Evolutionary conservation across 1,140 invertebrate species (phyloP).

Genomic region (Macrocentrus cingulum): DNA sequence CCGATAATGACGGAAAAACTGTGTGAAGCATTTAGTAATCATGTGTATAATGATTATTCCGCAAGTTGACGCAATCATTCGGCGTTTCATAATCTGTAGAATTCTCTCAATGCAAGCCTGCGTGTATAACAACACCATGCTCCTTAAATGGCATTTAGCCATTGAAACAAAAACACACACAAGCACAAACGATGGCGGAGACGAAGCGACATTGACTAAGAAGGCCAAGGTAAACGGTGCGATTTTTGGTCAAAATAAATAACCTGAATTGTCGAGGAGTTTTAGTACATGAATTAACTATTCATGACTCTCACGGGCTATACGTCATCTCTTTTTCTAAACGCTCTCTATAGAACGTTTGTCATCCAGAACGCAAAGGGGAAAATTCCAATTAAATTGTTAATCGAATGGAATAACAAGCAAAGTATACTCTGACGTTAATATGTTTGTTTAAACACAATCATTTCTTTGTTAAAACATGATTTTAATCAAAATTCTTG

Average conservation of each 20-base stretch:
- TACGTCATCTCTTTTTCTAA: not conserved
- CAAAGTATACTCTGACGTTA: not conserved
- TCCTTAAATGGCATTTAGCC: conserved; percentile 16
- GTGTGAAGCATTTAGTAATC: not conserved
- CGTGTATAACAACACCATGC: not conserved
- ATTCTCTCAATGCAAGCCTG: conserved; percentile 6
- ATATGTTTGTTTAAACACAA: not conserved
- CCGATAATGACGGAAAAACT: too few species aligned
- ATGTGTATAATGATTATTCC: conserved; percentile 14
- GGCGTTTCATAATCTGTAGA: conserved; percentile 2
- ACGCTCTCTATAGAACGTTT: not conserved
- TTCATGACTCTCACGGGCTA: not conserved
- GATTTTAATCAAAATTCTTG: too few species aligned
- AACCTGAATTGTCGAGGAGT: not conserved
- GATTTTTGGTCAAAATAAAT: too few species aligned
- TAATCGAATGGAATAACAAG: too few species aligned
- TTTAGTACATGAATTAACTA: not conserved
- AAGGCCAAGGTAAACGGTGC: too few species aligned
- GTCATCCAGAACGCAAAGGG: not conserved
- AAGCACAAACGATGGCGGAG: not conserved
- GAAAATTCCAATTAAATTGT: not conserved
- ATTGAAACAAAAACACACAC: conserved; percentile 10
- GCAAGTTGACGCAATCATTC: conserved; percentile 12
- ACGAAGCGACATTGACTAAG: not conserved
- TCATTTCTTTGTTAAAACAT: conserved; percentile 12